phyloP scores from a whole-genome alignment of 2,888 invertebrate species.

The Zhengitettix transpicula region DNA sequence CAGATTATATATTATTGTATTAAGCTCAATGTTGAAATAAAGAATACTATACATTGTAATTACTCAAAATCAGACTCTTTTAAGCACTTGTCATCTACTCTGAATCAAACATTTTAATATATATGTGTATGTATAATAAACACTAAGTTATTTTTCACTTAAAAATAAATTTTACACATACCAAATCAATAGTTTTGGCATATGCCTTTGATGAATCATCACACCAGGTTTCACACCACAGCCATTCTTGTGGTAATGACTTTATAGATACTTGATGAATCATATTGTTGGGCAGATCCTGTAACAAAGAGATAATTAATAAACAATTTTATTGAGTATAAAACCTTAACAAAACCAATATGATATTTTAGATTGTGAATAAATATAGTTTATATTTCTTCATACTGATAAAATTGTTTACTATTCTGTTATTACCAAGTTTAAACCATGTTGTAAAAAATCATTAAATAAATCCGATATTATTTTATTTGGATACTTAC shows the following conservation, averaged over 20 bases:
- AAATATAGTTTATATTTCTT: too few species aligned
- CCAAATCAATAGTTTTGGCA: conserved; percentile 96
- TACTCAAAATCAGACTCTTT: too few species aligned
- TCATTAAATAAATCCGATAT: background rate
- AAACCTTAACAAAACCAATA: too few species aligned
- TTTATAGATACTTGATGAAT: conserved; percentile 98
- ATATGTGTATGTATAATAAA: background rate
- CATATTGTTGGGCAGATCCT: conserved; percentile 99
- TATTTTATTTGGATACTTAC: conserved; percentile 18
- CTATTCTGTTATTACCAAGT: background rate
- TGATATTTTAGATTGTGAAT: too few species aligned
- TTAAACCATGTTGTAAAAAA: background rate
- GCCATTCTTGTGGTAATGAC: conserved; percentile 96
- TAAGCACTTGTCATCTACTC: too few species aligned
- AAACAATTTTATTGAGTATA: background rate
- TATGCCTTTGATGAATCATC: conserved; percentile 69
- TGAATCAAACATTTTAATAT: background rate
- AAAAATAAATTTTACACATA: conserved; percentile 29
- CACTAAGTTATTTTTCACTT: too few species aligned
- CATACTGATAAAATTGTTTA: too few species aligned
- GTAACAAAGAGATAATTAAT: conserved; percentile 22
- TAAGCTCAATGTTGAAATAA: too few species aligned
- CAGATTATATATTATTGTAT: too few species aligned
- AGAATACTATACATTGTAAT: too few species aligned
- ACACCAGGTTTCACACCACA: conserved; percentile 99